phyloP scores from a whole-genome alignment of 2,888 invertebrate genomes.

The Cryptosula pallasiana region DNA sequence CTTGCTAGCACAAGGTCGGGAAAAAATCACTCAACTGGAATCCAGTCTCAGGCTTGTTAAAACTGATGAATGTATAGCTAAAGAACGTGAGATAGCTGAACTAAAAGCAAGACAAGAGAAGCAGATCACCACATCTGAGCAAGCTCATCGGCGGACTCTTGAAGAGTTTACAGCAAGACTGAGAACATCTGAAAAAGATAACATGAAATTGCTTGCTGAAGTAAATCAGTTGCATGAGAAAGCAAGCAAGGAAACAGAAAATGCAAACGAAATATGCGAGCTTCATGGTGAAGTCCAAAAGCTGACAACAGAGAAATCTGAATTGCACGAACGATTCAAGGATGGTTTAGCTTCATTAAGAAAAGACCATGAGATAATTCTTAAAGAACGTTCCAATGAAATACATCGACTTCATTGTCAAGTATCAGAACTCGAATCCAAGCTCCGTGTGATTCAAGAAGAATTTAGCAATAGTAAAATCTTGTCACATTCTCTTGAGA shows the following conservation, averaged over 20 bases:
- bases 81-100: neutral
- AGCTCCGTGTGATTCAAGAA: neutral
- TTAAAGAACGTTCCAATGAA: neutral
- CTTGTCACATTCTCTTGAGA: neutral
- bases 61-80: neutral
- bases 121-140: neutral
- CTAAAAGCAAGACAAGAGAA: neutral
- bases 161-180: neutral
- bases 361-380: neutral
- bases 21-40: neutral
- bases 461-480: neutral
- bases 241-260: neutral
- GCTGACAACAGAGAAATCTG: neutral
- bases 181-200: neutral
- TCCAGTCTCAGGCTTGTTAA: neutral
- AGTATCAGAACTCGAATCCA: neutral
- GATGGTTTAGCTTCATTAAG: neutral
- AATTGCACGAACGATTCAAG: constrained; percentile 1
- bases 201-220: neutral
- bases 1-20: neutral
- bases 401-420: neutral
- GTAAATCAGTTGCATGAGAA: neutral
- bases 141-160: neutral
- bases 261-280: neutral
- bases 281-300: constrained; percentile 4